A percentile compares a stretch with the other conserved stretches of the same genome.
Evolutionary conservation across 2,888 invertebrate species (phyloP).

Genomic region (Melangyna quadrimaculata): DNA sequence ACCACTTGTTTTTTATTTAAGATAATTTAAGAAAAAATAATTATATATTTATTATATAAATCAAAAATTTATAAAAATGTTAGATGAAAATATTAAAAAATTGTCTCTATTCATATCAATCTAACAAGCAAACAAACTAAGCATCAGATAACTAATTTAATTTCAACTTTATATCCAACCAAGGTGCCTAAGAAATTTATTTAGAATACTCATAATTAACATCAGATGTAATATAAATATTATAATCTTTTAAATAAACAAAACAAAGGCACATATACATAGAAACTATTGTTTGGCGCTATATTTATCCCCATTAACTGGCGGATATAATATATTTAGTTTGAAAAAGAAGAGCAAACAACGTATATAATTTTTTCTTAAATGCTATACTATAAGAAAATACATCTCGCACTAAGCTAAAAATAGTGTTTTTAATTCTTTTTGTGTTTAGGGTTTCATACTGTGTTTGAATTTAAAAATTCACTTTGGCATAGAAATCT

Average conservation of each 20-base stretch:
- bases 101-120: not conserved
- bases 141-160: conserved; percentile 26
- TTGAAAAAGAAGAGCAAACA: conserved; percentile 48
- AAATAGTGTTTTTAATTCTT: conserved; percentile 28
- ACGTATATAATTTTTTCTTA: conserved; percentile 41
- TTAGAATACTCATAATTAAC: conserved; percentile 45
- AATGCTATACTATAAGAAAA: conserved; percentile 58
- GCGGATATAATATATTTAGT: conserved; percentile 31
- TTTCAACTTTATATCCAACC: conserved; percentile 27
- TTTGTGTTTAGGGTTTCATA: conserved; percentile 34
- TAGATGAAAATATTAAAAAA: conserved; percentile 14
- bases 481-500: conserved; percentile 71
- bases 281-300: conserved; percentile 71
- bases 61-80: conserved; percentile 26
- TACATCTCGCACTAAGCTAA: conserved; percentile 55
- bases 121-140: conserved; percentile 31
- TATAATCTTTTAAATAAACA: conserved; percentile 63
- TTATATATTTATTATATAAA: conserved; percentile 15
- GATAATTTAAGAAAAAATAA: not conserved
- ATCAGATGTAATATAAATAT: conserved; percentile 43
- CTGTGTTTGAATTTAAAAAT: conserved; percentile 67
- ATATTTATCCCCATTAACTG: conserved; percentile 24
- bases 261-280: conserved; percentile 72
- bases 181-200: conserved; percentile 46
- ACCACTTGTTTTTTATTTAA: not conserved